Evolutionary conservation across 2,888 invertebrate genomes (phyloP), one percentile per base, ranked within the genome.

Genomic region (Drosophila meridionalis): DNA sequence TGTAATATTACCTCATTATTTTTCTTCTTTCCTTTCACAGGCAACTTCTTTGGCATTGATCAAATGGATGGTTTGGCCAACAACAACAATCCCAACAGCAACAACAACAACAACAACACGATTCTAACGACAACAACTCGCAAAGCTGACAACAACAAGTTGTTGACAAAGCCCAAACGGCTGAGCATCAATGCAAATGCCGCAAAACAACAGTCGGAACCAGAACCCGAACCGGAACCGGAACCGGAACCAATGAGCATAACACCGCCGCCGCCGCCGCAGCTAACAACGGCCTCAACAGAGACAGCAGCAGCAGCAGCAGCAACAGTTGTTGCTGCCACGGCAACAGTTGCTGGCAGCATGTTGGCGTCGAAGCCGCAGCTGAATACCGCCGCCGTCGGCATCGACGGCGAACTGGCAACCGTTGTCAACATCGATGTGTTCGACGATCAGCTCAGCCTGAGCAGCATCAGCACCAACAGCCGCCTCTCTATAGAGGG

Each of bases 391-490:
- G 78, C 74, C 12, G 69, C 78, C 0, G 80, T 81, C 94, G 94
- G 94, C 80, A 94, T 79, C 52, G 94, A 95, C 88, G 95, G 94
- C 63, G 95, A 96, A 38, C 76, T 84, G 67, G 95, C 95, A 69
- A 96, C 95, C 66, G 89, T 95, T 76, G 91, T 92, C 28, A 91
- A 92, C 60, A 94, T 94, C 30, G 95, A 96, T 83, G 84, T 89
- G 38, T 92, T 91, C 43, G 95, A 95, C 57, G 97, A 97, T 91
- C 97, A 97, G 91, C 93, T 97, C 58, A 97, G 97, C 91, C 96
- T 97, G 42, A 97, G 97, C 92, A 97, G 97, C 92, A 96, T 97
- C 89, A 97, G 97, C 91, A 97, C 97, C 1, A 95, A 96, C 12
- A 97, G 97, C 87, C 95, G 97, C 62, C 96, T 96, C 14, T 97